These are phyloP conservation scores for Aphidoletes aphidimyza DNA, from an alignment of 2,888 invertebrate genomes.

Conservation along the genomic window DNA sequence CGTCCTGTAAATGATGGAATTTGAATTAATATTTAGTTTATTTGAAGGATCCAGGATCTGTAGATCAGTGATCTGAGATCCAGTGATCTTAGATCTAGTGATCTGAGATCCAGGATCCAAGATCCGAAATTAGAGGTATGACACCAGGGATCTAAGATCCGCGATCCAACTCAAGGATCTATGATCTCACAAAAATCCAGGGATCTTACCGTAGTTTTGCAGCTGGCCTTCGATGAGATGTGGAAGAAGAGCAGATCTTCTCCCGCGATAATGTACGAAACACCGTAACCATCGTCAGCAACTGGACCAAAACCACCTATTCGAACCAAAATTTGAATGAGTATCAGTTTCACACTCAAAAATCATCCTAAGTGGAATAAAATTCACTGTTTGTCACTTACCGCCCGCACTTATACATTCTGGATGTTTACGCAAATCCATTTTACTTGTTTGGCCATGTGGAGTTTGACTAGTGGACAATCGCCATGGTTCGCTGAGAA, in stretches of 20 bases:
- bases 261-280: conserved; percentile 97
- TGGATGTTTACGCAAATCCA: conserved; percentile 89
- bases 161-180: too few species aligned
- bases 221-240: conserved; percentile 93
- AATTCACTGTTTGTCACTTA: background rate
- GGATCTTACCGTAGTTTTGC: conserved; percentile 79
- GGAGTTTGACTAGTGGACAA: conserved; percentile 98
- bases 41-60: background rate
- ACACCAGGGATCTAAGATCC: too few species aligned
- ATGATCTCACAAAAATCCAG: too few species aligned
- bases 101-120: too few species aligned
- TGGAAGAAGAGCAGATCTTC: conserved; percentile 98
- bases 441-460: conserved; percentile 90
- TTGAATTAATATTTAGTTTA: background rate
- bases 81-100: too few species aligned
- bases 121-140: too few species aligned
- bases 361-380: background rate
- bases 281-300: conserved; percentile 98
- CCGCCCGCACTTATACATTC: conserved; percentile 93
- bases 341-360: too few species aligned
- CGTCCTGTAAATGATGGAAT: conserved; percentile 3
- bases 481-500: conserved; percentile 97
- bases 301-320: conserved; percentile 95
- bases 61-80: too few species aligned
- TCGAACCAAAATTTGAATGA: background rate